These are phyloP conservation scores for Minunthozetes semirufus DNA, from an alignment of 2,888 invertebrate genomes.

Conservation along the genomic window DNA sequence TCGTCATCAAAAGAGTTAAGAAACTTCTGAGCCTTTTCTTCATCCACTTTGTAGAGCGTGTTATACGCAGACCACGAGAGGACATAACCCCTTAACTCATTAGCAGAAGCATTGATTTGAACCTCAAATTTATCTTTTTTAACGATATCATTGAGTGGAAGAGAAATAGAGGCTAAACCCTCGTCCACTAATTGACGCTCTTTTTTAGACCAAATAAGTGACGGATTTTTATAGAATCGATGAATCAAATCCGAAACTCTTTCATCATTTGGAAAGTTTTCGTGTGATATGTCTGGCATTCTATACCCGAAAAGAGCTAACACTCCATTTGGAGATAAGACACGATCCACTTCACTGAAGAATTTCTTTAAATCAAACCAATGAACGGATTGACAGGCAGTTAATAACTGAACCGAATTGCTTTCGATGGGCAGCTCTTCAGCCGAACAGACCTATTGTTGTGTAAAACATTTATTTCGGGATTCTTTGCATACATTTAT, in stretches of 20 bases:
- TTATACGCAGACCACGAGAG: constrained; percentile 40
- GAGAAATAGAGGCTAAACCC: constrained; percentile 33
- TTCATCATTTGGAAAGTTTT: constrained; percentile 23
- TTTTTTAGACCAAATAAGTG: background rate
- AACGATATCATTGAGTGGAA: constrained; percentile 36
- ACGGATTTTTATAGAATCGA: constrained; percentile 19
- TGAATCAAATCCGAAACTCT: constrained; percentile 25
- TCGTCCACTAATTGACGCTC: constrained; percentile 38
- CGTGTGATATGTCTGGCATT: constrained; percentile 37
- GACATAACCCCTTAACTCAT: constrained; percentile 39
- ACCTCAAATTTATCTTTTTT: constrained; percentile 28
- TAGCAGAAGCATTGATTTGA: constrained; percentile 20
- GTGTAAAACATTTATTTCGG: background rate
- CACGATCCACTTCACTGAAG: constrained; percentile 38
- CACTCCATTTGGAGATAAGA: constrained; percentile 37
- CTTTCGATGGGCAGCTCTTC: constrained; percentile 31
- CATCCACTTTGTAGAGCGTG: constrained; percentile 34
- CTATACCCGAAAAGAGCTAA: constrained; percentile 40
- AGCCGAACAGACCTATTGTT: constrained; percentile 20
- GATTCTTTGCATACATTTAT: background rate
- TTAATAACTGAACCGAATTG: constrained; percentile 37
- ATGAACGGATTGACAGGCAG: constrained; percentile 38
- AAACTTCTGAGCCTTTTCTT: constrained; percentile 32
- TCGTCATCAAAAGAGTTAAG: constrained; percentile 29
- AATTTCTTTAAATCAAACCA: constrained; percentile 39